phyloP scores from a whole-genome alignment of 2,797 vertebrate genomes.

The Neomorphus geoffroyi region DNA sequence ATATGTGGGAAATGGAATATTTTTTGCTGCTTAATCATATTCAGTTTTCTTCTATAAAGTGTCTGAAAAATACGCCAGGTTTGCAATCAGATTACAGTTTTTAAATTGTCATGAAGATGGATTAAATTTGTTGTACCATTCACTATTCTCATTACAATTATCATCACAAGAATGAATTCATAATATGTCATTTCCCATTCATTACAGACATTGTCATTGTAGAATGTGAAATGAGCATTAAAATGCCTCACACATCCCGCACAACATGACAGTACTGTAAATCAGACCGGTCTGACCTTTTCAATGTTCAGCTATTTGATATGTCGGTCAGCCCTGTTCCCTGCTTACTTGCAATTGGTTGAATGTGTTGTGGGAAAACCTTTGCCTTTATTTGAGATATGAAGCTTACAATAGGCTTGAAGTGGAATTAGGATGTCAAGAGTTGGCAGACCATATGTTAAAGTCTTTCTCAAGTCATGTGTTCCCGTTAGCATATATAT shows the following conservation, averaged over 20 bases:
- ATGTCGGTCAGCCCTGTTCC: neutral
- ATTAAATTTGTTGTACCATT: constrained; percentile 67
- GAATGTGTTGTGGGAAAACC: neutral
- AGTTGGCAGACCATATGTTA: neutral
- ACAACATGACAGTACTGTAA: neutral
- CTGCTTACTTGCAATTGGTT: neutral
- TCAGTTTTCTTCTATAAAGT: neutral
- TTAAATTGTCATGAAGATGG: constrained; percentile 59
- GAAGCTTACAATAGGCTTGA: neutral
- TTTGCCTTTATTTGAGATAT: neutral
- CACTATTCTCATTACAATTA: constrained; percentile 66
- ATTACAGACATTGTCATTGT: constrained; percentile 49
- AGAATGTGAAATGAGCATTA: constrained; percentile 24
- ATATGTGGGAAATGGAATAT: neutral
- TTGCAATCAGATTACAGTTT: constrained; percentile 35
- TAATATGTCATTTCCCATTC: constrained; percentile 67
- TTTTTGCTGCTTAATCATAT: neutral
- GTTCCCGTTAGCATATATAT: neutral
- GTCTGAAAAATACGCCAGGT: constrained; percentile 15
- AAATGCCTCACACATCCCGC: neutral
- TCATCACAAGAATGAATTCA: constrained; percentile 64
- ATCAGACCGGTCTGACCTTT: constrained; percentile 43
- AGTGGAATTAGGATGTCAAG: neutral
- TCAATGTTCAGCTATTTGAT: neutral
- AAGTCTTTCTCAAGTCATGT: neutral